Evolutionary conservation across 2,888 invertebrate genomes (phyloP), one percentile per base, ranked within the genome.

Genomic region (Lasiommata megera): DNA sequence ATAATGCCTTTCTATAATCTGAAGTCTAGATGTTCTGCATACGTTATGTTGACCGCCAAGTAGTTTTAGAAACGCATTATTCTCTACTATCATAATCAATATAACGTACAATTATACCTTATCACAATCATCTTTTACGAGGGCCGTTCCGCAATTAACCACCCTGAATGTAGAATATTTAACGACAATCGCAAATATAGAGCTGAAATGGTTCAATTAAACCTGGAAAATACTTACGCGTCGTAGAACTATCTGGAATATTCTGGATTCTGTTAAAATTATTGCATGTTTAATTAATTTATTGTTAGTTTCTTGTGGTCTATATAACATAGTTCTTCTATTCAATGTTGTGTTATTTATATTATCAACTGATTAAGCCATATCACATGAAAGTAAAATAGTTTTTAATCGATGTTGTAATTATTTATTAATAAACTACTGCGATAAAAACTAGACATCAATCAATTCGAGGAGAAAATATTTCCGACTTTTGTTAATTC

Each of bases 231-330:
- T 18, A 47, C 59, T 48, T n/a, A 52, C 36, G 14, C 14, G 7
- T 3, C 41, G n/a, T 36, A 43, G 53, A 36, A 12, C 7, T 6
- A n/a, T 56, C 60, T 52, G 41, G 60, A 53, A 8, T 12, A 28
- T 34, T 41, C 56, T 56, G 51, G 60, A 56, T 56, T 37, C 31
- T 29, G 41, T 60, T 56, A 43, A 56, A 60, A 60, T 53, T 56
- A 52, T 47, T 29, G 34, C 34, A 31, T 6, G 34, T 34, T 34
- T 34, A 34, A 34, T 11, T 34, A 34, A 34, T 34, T 11, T 11
- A 11, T 3, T 34, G 34, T 11, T 34, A 3, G 11, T 11, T 34
- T 34, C 3, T 34, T 2, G 11, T 34, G 11, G 11, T 11, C 23
- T 3, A 23, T 23, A 34, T 34, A 34, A 3, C 3, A 34, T 34